Evolutionary conservation across 2,888 invertebrate species (phyloP).

Genomic region (Apotomis capreana): DNA sequence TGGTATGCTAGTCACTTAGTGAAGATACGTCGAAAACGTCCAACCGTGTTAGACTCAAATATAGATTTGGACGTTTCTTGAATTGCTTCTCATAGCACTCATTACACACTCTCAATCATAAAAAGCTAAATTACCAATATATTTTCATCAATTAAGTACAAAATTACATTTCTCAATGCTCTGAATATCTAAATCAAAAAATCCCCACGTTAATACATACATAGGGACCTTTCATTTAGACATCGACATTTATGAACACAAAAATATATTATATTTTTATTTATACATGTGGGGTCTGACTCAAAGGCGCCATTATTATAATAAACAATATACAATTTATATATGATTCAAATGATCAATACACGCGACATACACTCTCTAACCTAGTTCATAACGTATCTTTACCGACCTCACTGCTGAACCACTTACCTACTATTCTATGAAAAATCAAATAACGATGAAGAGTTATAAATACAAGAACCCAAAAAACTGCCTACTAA

Average conservation of each 20-base stretch:
- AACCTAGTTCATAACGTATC: slow-evolving; percentile 43
- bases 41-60: not conserved
- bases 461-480: no score
- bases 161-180: slow-evolving; percentile 66
- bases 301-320: slow-evolving; percentile 56
- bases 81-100: not conserved
- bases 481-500: no score
- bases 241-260: slow-evolving; percentile 48
- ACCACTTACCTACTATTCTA: not conserved
- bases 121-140: slow-evolving; percentile 48
- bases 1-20: not conserved
- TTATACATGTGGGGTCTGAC: slow-evolving; percentile 51
- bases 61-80: slow-evolving; percentile 11
- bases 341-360: slow-evolving; percentile 38
- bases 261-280: slow-evolving; percentile 49
- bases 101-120: slow-evolving; percentile 41
- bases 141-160: slow-evolving; percentile 61
- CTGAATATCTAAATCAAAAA: slow-evolving; percentile 2
- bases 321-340: slow-evolving; percentile 43
- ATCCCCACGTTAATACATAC: not conserved
- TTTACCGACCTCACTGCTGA: slow-evolving; percentile 18
- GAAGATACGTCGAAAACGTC: not conserved
- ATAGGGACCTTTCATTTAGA: not conserved
- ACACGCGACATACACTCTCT: slow-evolving; percentile 47
- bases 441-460: no score